Evolutionary conservation across 2,113 vertebrate species (phyloP).

Genomic region (Willisornis vidua): DNA sequence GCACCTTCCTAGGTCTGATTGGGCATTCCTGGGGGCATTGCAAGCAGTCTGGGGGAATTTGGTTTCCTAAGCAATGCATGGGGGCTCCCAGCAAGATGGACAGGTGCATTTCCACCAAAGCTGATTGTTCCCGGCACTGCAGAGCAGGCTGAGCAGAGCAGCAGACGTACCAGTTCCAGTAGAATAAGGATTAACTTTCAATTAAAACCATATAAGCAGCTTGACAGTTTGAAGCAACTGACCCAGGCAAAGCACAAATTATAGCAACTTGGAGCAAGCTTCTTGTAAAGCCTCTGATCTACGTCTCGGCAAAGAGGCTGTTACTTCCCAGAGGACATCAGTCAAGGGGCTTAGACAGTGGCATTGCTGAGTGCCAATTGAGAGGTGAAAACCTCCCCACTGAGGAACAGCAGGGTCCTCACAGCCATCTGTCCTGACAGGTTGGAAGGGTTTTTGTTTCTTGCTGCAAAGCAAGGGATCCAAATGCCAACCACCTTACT

Average conservation of each 20-base stretch:
- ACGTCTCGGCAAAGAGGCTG: not conserved
- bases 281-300: not conserved
- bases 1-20: not conserved
- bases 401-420: not conserved
- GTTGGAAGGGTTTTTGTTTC: not conserved
- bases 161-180: not conserved
- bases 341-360: not conserved
- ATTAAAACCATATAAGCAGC: conserved; percentile 23
- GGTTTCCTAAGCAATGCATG: not conserved
- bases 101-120: not conserved
- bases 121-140: not conserved
- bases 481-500: not conserved
- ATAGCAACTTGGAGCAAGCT: not conserved
- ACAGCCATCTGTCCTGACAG: not conserved
- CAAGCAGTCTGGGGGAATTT: not conserved
- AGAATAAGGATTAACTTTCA: conserved; percentile 42
- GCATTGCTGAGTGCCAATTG: not conserved
- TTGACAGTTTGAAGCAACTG: conserved; percentile 27
- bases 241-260: not conserved
- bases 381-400: not conserved
- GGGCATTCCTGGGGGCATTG: not conserved
- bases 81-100: not conserved
- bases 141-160: fast-evolving
- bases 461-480: not conserved
- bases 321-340: fast-evolving